Evolutionary conservation across 2,113 vertebrate genomes (phyloP).

Genomic region (Entomyzon cyanotis): DNA sequence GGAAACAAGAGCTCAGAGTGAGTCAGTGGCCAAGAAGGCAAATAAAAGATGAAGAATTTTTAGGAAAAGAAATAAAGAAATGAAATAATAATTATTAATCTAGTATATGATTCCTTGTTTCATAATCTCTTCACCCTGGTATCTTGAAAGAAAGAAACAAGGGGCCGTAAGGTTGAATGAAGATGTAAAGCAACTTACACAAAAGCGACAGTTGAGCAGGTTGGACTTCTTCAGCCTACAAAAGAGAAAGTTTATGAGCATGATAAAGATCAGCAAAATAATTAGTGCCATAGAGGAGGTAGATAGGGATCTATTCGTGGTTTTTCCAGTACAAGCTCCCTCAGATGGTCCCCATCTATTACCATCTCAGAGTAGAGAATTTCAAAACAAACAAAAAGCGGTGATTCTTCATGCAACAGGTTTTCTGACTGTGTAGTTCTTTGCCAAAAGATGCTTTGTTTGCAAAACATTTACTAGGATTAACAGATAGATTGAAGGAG

Average conservation of each 20-base stretch:
- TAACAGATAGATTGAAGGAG: not conserved
- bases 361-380: not conserved
- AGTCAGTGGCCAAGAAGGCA: not conserved
- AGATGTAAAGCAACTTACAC: not conserved
- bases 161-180: not conserved
- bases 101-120: not conserved
- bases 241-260: not conserved
- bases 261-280: not conserved
- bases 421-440: not conserved
- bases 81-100: not conserved
- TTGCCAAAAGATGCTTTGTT: slow-evolving; percentile 2
- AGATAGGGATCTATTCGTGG: not conserved
- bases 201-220: not conserved
- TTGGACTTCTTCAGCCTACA: not conserved
- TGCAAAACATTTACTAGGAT: not conserved
- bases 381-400: not conserved
- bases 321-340: not conserved
- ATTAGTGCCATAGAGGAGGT: not conserved
- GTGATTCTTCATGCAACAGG: not conserved
- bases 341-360: not conserved
- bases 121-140: not conserved
- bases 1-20: not conserved
- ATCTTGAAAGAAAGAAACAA: not conserved
- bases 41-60: not conserved
- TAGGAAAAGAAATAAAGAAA: not conserved